Conservation (phyloP, 2,113 vertebrate genomes). For the Tretioscincus oriximinensis region DNA sequence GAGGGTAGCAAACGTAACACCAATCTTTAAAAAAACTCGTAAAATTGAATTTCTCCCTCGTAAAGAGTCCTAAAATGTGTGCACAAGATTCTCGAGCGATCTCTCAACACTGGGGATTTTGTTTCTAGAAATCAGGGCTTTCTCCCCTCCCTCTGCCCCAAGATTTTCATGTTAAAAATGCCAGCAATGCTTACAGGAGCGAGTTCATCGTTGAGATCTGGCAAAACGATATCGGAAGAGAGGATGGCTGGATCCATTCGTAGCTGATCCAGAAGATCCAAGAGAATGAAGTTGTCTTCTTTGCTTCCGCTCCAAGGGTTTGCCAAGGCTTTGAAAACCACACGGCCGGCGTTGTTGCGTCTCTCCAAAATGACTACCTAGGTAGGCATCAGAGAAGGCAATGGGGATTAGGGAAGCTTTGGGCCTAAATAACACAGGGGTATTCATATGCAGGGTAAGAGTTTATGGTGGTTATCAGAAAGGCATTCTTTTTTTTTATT, state of each 20-base stretch:
- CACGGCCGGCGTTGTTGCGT: constrained; percentile 82
- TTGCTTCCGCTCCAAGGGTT: constrained; percentile 87
- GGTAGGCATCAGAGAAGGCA: neutral
- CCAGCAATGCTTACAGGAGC: constrained; percentile 78
- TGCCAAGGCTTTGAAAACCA: constrained; percentile 79
- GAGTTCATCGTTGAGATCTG: constrained; percentile 89
- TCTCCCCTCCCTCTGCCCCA: neutral
- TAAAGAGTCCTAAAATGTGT: too few species aligned
- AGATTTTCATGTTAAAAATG: neutral
- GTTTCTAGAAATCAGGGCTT: too few species aligned
- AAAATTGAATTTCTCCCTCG: too few species aligned
- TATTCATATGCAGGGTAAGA: too few species aligned
- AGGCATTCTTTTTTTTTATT: too few species aligned
- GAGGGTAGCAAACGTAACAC: too few species aligned
- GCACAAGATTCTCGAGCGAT: too few species aligned
- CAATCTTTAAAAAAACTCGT: too few species aligned
- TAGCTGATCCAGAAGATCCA: constrained; percentile 84
- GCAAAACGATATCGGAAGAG: constrained; percentile 80
- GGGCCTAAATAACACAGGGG: too few species aligned
- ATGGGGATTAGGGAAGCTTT: too few species aligned
- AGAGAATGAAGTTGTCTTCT: constrained; percentile 82
- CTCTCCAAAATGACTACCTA: constrained; percentile 93
- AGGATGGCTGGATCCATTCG: constrained; percentile 86
- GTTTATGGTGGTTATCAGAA: too few species aligned
- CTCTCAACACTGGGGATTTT: too few species aligned